Evolutionary conservation across 1,140 invertebrate genomes (phyloP).

Genomic region (Papilio polytes): DNA sequence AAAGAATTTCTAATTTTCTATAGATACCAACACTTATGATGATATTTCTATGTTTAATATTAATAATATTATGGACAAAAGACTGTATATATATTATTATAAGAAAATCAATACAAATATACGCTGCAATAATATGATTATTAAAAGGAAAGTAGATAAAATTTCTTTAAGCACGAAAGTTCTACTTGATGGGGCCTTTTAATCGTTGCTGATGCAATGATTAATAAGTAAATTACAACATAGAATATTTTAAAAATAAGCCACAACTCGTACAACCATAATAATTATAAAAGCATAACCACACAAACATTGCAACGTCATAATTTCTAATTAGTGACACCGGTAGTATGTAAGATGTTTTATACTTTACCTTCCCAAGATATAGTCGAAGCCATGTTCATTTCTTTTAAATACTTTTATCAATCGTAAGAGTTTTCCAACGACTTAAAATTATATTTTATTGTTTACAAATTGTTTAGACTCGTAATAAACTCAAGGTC

Average conservation of each 20-base stretch:
- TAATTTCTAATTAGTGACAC: slow-evolving; percentile 41
- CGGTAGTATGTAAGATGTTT: slow-evolving; percentile 38
- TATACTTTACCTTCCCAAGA: slow-evolving; percentile 75
- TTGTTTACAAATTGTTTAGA: slow-evolving; percentile 32
- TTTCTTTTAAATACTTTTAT: slow-evolving; percentile 41
- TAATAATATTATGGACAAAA: no score
- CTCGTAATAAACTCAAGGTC: background rate
- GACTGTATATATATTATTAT: no score
- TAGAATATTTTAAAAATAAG: background rate
- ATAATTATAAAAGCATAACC: slow-evolving; percentile 37
- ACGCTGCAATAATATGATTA: background rate
- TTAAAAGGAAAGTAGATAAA: slow-evolving; percentile 20
- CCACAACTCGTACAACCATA: background rate
- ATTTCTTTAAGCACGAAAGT: background rate
- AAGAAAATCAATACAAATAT: background rate
- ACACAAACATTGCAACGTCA: slow-evolving; percentile 51
- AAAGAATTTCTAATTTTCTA: no score
- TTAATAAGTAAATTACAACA: no score
- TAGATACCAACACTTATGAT: no score
- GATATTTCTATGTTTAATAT: no score
- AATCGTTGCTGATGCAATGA: no score
- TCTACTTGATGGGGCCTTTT: background rate
- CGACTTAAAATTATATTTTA: background rate
- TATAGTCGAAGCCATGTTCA: slow-evolving; percentile 59
- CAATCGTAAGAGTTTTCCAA: background rate